Conservation (phyloP, 2,888 invertebrate species). For the Cephus spinipes region DNA sequence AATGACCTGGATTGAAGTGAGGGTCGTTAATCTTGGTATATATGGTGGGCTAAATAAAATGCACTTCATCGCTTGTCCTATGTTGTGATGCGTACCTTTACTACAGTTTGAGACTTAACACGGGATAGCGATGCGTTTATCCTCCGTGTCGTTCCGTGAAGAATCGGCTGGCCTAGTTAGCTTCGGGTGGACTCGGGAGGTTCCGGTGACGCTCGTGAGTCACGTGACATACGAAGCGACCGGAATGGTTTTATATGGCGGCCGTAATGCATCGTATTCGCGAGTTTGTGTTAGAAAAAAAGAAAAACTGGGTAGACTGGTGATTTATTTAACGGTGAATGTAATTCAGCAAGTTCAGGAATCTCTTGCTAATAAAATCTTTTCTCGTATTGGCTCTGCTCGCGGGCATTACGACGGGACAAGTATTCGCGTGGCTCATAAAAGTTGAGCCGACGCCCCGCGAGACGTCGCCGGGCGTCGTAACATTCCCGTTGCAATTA, state of each 20-base stretch:
- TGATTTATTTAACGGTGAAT: not conserved
- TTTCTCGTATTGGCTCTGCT: not conserved
- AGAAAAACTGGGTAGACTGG: not conserved
- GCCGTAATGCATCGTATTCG: not conserved
- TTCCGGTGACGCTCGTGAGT: not conserved
- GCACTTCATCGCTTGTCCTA: not conserved
- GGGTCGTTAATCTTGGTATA: not conserved
- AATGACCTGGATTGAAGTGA: not conserved
- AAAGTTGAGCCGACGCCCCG: not conserved
- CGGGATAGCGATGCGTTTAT: not conserved
- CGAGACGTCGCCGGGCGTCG: not conserved
- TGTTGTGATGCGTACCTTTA: not conserved
- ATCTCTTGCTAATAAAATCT: not conserved
- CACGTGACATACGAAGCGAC: not conserved
- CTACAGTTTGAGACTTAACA: not conserved
- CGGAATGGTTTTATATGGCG: not conserved
- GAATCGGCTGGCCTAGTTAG: not conserved
- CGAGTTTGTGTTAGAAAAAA: not conserved
- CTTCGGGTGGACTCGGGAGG: not conserved
- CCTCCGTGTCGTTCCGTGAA: not conserved
- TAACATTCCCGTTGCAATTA: not conserved
- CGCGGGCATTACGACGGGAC: not conserved
- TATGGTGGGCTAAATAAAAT: not conserved
- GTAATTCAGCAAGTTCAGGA: not conserved
- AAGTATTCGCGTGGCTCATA: not conserved